Evolutionary conservation across 2,113 vertebrate species (phyloP).

Genomic region (Dendropsophus ebraccatus): DNA sequence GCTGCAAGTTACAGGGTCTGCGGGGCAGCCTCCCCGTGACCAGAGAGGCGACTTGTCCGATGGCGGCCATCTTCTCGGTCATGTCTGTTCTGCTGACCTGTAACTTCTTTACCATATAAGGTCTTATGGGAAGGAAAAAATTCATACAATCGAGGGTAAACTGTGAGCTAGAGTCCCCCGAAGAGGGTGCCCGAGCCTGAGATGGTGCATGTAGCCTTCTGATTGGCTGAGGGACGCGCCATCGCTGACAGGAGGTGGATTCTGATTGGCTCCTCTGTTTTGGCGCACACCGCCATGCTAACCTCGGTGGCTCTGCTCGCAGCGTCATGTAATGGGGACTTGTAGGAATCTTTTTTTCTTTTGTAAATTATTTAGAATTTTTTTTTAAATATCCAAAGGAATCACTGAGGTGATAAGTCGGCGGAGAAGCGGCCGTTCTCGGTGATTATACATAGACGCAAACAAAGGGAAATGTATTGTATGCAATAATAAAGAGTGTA

Average conservation of each 20-base stretch:
- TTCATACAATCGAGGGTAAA: conserved; percentile 11
- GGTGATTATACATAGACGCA: neutral
- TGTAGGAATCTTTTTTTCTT: neutral
- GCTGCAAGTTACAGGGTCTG: conserved; percentile 12
- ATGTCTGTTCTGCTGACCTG: neutral
- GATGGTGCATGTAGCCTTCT: conserved; percentile 19
- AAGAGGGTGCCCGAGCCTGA: neutral
- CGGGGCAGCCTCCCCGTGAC: neutral
- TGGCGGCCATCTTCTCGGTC: neutral
- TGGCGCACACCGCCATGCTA: no score
- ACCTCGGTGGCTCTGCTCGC: neutral
- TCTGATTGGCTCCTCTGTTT: conserved; percentile 37
- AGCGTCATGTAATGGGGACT: neutral
- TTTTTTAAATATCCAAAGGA: conserved; percentile 45
- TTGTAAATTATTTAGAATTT: conserved; percentile 41
- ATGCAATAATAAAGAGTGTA: conserved; percentile 42
- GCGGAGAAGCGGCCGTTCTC: neutral
- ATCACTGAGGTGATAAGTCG: neutral
- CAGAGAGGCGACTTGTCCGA: neutral
- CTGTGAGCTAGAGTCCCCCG: conserved; percentile 14
- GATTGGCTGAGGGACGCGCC: neutral
- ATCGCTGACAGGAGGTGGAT: neutral
- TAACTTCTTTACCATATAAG: conserved; percentile 20
- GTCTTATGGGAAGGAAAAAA: conserved; percentile 8
- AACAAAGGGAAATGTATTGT: conserved; percentile 44